These are phyloP conservation scores for Chloromyia formosa DNA, from an alignment of 2,888 invertebrate genomes.

Conservation along the genomic window DNA sequence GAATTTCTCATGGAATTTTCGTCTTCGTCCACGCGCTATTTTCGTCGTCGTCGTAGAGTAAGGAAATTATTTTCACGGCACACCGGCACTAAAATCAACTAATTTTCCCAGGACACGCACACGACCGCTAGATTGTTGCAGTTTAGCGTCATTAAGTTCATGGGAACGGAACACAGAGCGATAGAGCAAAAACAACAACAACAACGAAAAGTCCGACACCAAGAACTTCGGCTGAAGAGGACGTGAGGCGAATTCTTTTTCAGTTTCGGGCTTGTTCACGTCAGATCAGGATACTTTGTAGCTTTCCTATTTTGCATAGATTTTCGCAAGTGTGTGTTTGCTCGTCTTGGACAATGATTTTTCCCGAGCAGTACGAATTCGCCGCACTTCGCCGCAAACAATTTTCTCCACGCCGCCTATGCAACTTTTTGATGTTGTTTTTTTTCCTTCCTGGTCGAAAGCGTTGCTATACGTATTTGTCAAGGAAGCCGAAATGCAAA, in stretches of 20 bases:
- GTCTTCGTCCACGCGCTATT: no score
- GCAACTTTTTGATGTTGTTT: no score
- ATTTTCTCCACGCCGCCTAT: slow-evolving; percentile 9
- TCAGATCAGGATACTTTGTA: not conserved
- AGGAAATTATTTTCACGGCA: slow-evolving; percentile 16
- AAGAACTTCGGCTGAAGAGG: not conserved
- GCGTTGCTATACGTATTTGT: no score
- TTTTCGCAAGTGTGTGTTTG: not conserved
- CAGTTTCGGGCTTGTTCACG: not conserved
- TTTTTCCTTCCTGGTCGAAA: no score
- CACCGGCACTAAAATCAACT: slow-evolving; percentile 24
- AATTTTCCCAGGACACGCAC: slow-evolving; percentile 11
- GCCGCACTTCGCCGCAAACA: slow-evolving; percentile 14
- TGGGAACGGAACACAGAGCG: not conserved
- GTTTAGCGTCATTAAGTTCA: slow-evolving; percentile 13
- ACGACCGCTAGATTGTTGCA: not conserved
- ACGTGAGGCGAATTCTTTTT: not conserved
- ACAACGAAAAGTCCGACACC: not conserved
- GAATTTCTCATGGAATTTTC: slow-evolving; percentile 19
- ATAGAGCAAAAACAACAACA: no score
- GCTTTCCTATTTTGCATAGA: not conserved
- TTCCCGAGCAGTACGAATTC: slow-evolving; percentile 2
- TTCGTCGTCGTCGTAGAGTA: not conserved
- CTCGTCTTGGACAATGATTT: slow-evolving; percentile 3
- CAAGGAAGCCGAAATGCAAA: no score